Conservation (phyloP, 2,113 vertebrate species). For the Aspiorhynchus laticeps region DNA sequence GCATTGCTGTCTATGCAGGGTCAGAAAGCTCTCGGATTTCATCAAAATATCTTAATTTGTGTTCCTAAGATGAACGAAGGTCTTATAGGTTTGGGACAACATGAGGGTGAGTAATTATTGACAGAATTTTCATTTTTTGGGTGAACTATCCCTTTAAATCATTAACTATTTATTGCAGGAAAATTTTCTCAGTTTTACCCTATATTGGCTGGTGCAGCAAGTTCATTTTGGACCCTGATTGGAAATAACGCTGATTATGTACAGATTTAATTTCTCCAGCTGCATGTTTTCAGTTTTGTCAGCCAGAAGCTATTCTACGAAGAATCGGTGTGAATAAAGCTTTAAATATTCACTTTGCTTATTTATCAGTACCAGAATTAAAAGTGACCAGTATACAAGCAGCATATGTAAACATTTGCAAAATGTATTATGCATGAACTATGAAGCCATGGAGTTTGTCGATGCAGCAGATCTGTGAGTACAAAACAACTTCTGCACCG, state of each 20-base stretch:
- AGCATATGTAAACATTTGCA: constrained; percentile 5
- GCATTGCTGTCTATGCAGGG: too few relatives aligned
- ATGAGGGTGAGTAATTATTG: too few relatives aligned
- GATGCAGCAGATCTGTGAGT: constrained; percentile 22
- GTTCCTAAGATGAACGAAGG: too few relatives aligned
- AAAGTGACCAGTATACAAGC: constrained; percentile 29
- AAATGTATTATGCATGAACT: constrained; percentile 24
- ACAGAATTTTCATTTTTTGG: too few relatives aligned
- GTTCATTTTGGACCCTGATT: not conserved
- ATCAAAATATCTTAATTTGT: too few relatives aligned
- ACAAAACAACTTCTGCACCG: constrained; percentile 3
- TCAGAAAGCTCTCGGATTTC: too few relatives aligned
- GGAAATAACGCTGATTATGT: not conserved
- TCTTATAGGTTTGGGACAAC: too few relatives aligned
- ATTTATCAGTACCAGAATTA: not conserved
- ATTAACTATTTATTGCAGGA: not conserved
- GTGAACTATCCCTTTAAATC: not conserved
- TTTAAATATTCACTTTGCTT: not conserved
- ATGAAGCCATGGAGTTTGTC: not conserved
- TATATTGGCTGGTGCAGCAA: not conserved
- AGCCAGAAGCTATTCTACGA: not conserved
- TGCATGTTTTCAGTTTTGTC: not conserved
- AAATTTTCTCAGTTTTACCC: not conserved
- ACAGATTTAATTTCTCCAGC: not conserved
- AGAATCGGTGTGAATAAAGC: not conserved